phyloP scores from a whole-genome alignment of 2,797 vertebrate genomes.

The Sorex maritimensis region DNA sequence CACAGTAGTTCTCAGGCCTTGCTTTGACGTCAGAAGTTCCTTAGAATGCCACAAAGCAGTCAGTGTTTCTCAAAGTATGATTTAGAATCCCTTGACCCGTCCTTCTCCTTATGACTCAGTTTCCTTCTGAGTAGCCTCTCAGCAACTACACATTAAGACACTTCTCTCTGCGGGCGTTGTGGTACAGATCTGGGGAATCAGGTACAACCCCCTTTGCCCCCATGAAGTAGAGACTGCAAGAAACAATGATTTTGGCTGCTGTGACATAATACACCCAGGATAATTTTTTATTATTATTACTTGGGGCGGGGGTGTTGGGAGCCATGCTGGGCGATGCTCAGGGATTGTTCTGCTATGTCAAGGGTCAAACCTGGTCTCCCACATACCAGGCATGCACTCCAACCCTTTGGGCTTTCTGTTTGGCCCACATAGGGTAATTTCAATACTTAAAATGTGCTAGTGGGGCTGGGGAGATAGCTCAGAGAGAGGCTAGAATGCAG shows the following conservation, averaged over 20 bases:
- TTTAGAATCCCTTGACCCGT: background rate
- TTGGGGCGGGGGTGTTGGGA: no score
- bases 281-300: no score
- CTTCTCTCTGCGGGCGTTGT: conserved; percentile 2
- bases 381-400: no score
- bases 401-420: no score
- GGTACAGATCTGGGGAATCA: background rate
- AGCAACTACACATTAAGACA: background rate
- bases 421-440: conserved; percentile 24
- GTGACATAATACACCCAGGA: background rate
- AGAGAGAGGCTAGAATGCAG: no score
- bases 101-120: background rate
- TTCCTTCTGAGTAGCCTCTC: background rate
- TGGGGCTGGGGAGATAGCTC: no score
- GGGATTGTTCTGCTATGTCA: no score
- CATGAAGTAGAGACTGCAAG: background rate
- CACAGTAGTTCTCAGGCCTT: conserved; percentile 49
- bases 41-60: conserved; percentile 8
- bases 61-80: background rate
- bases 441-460: conserved; percentile 60
- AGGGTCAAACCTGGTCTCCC: no score
- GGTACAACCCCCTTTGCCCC: background rate
- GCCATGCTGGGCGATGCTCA: no score
- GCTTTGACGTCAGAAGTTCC: conserved; percentile 31
- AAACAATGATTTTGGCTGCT: conserved; percentile 29